phyloP scores from a whole-genome alignment of 2,888 invertebrate genomes.

The Beris chalybata region DNA sequence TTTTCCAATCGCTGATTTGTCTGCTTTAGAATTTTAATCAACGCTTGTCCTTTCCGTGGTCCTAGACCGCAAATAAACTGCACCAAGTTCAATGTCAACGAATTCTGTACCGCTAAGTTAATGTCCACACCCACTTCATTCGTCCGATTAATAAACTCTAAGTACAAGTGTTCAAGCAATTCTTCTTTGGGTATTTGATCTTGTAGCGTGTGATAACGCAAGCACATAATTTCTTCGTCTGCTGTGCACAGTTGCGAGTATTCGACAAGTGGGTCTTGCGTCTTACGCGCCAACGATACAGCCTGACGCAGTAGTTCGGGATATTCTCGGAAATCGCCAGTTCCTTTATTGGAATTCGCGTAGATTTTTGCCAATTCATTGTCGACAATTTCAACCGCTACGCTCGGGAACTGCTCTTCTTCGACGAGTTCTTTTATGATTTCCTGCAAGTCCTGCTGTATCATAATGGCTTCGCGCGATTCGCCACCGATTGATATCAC shows the following conservation, averaged over 20 bases:
- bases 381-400: slow-evolving; percentile 89
- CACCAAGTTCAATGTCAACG: slow-evolving; percentile 83
- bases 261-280: slow-evolving; percentile 96
- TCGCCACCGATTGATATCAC: slow-evolving; percentile 90
- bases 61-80: slow-evolving; percentile 98
- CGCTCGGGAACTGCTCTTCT: slow-evolving; percentile 83
- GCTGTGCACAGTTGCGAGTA: slow-evolving; percentile 94
- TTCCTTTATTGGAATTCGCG: slow-evolving; percentile 85
- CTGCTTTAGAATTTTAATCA: slow-evolving; percentile 84
- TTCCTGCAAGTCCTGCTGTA: slow-evolving; percentile 76
- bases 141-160: slow-evolving; percentile 92
- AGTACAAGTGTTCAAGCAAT: slow-evolving; percentile 77
- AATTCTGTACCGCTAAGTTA: slow-evolving; percentile 87
- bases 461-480: slow-evolving; percentile 81
- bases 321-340: slow-evolving; percentile 89
- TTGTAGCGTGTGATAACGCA: slow-evolving; percentile 86
- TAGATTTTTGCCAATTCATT: slow-evolving; percentile 93
- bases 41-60: slow-evolving; percentile 87
- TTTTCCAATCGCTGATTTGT: slow-evolving; percentile 91
- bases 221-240: slow-evolving; percentile 94
- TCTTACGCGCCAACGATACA: slow-evolving; percentile 84
- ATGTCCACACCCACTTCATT: slow-evolving; percentile 99
- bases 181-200: slow-evolving; percentile 84
- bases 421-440: slow-evolving; percentile 74
- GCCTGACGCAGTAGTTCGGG: slow-evolving; percentile 89